Evolutionary conservation across 53 echinoderm and acorn worm genomes (phyloP), one percentile per base, ranked within the genome.

Genomic region (Henricia sp.): DNA sequence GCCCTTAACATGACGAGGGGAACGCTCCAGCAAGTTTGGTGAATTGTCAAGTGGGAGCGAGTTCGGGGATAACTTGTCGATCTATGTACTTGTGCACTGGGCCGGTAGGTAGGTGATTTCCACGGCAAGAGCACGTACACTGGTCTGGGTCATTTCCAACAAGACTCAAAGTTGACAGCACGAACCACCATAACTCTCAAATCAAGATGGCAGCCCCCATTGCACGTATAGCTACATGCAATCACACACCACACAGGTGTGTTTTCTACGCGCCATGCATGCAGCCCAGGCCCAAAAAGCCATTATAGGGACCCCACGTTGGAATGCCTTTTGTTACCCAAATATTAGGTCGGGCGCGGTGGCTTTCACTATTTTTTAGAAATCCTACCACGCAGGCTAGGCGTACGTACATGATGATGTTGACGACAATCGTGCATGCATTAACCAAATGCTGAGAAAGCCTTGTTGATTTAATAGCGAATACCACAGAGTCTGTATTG

Each of bases 401-500:
- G 39, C 33, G 60, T 57, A 57, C n/a, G n/a, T n/a, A n/a, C n/a
- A 32, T 38, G 38, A 37, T 37, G 39, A 23, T 60, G 58, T 41
- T 57, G 57, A 42, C 59, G 70, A 44, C 19, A 23, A 19, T 42
- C 23, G 25, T 70, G 44, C 70, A 70, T 29, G 67, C 14, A 46
- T 38, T 19, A 3, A 21, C 29, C 16, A n/a, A 9, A 38, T 67
- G 67, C 39, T n/a, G 67, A 74, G 27, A 74, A 58, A 30, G 44
- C 63, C 80, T 80, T 80, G 77, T 77, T 77, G 80, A 80, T 80
- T 80, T 63, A 63, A 80, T 50, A 33, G 58, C 34, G 63, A 80
- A 62, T 63, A 30, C 63, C 50, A 58, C 64, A 6, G 46, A 17
- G 39, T 6, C 38, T 44, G 40, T 32, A 24, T n/a, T 21, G 39